phyloP scores from a whole-genome alignment of 2,888 invertebrate genomes.

The Conistra vaccinii region DNA sequence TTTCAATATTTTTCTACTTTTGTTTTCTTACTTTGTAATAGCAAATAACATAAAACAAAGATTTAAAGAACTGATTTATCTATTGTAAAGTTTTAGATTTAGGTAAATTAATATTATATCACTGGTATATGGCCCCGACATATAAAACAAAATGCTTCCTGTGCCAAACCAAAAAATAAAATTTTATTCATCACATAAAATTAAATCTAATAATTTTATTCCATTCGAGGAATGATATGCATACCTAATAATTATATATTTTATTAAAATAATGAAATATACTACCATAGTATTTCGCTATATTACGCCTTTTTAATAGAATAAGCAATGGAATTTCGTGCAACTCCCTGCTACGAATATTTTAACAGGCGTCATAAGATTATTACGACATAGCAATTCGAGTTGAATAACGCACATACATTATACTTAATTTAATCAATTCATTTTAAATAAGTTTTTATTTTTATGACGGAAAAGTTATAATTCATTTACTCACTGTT shows the following conservation, averaged over 20 bases:
- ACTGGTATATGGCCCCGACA: slow-evolving; percentile 81
- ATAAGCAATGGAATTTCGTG: slow-evolving; percentile 36
- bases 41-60: slow-evolving; percentile 4
- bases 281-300: slow-evolving; percentile 17
- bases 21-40: slow-evolving; percentile 10
- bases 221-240: slow-evolving; percentile 77
- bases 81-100: slow-evolving; percentile 43
- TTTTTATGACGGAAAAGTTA: slow-evolving; percentile 34
- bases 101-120: slow-evolving; percentile 71
- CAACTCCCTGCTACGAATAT: slow-evolving; percentile 47
- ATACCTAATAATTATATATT: slow-evolving; percentile 59
- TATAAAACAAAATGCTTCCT: slow-evolving; percentile 71
- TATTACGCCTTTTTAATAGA: slow-evolving; percentile 21
- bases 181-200: slow-evolving; percentile 57
- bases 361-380: slow-evolving; percentile 57
- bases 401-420: slow-evolving; percentile 23
- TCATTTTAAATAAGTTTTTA: slow-evolving; percentile 25
- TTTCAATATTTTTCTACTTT: background rate
- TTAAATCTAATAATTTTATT: slow-evolving; percentile 66
- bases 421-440: slow-evolving; percentile 30
- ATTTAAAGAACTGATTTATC: slow-evolving; percentile 17
- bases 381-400: slow-evolving; percentile 23
- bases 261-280: slow-evolving; percentile 52
- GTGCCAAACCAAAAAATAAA: slow-evolving; percentile 59
- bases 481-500: slow-evolving; percentile 24